Base-by-base conservation (phyloP, 1,140 invertebrate species). In the Zophobas morio region DNA sequence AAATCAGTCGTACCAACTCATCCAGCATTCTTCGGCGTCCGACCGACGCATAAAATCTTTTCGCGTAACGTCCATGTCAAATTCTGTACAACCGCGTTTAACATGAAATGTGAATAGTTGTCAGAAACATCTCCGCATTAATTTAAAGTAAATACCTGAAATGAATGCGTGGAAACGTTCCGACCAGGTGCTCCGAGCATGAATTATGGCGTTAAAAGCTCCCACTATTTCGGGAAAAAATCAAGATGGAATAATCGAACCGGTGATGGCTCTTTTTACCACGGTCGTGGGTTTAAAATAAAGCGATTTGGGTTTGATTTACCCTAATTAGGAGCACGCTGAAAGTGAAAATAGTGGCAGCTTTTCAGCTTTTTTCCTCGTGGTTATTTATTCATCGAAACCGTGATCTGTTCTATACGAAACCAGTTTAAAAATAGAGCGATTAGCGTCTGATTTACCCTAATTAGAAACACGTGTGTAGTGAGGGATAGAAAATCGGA, bases 161-260 rank as follows among this genome's bases (percentile, higher is more conserved):
- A 66, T 66, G n/a, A 66, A 66, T 66, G 60, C 60, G 39, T 66
- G 60, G 60, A 46, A 66, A 66, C 60, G 60, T 66, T 42, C 39
- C 39, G 20, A 66, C 60, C 60, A 66, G 60, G 60, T 66, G 60
- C 37, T 66, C 1, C 60, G 1, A 36, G 8, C 57, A 8, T 39
- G 57, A 63, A 63, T 63, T 63, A 63, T 8, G 35, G 60, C 42
- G 60, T 66, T 66, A 60, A 60, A 60, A 60, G 56, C 56, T 60
- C 6, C 56, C 37, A 66, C 40, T 66, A 66, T 66, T 66, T 32
- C 6, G 8, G 8, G 8, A 60, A 60, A 60, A 39, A 37, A 35
- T 36, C 34, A 2, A 32, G 20, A 53, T 53, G 5, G 56, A 60
- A 60, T 60, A 60, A 60, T 60, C 56, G 37, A 60, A 60, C 6